Evolutionary conservation across 2,797 vertebrate species (phyloP).

Genomic region (Selene dorsalis): DNA sequence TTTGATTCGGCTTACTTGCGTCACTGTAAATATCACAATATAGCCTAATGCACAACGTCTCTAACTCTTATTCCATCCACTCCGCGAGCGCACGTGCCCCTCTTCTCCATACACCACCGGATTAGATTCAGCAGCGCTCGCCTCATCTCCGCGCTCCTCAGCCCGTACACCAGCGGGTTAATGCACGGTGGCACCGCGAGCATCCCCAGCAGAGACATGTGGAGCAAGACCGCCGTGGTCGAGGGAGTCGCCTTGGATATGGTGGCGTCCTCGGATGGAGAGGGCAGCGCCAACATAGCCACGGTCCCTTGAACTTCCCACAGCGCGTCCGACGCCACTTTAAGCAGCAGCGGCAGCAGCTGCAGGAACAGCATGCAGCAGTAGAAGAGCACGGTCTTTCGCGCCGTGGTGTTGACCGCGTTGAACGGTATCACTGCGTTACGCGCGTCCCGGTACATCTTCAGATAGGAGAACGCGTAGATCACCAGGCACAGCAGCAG

Average conservation of each 20-base stretch:
- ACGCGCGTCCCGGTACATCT: slow-evolving; percentile 71
- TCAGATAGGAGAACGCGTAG: slow-evolving; percentile 66
- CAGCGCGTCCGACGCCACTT: slow-evolving; percentile 63
- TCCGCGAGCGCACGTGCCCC: too few species aligned
- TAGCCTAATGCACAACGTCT: background rate
- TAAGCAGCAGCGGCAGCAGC: slow-evolving; percentile 72
- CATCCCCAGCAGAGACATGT: slow-evolving; percentile 63
- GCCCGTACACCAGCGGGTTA: slow-evolving; percentile 75
- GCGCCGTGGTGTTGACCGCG: slow-evolving; percentile 64
- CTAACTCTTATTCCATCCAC: background rate
- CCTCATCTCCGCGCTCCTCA: slow-evolving; percentile 69
- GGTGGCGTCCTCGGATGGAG: background rate
- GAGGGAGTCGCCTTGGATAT: background rate
- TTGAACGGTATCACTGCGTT: slow-evolving; percentile 70
- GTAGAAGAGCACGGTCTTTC: slow-evolving; percentile 75
- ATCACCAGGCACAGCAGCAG: slow-evolving; percentile 62
- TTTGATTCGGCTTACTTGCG: background rate
- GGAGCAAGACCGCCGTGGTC: slow-evolving; percentile 41
- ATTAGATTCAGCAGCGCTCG: slow-evolving; percentile 18
- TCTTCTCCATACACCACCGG: background rate
- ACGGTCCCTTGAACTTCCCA: slow-evolving; percentile 60
- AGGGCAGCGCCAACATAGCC: background rate
- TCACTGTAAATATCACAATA: background rate
- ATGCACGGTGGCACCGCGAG: slow-evolving; percentile 72
- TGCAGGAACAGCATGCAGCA: slow-evolving; percentile 76